Evolutionary conservation across 2,113 vertebrate genomes (phyloP), one percentile per base, ranked within the genome.

Genomic region (Sigmodon hispidus): DNA sequence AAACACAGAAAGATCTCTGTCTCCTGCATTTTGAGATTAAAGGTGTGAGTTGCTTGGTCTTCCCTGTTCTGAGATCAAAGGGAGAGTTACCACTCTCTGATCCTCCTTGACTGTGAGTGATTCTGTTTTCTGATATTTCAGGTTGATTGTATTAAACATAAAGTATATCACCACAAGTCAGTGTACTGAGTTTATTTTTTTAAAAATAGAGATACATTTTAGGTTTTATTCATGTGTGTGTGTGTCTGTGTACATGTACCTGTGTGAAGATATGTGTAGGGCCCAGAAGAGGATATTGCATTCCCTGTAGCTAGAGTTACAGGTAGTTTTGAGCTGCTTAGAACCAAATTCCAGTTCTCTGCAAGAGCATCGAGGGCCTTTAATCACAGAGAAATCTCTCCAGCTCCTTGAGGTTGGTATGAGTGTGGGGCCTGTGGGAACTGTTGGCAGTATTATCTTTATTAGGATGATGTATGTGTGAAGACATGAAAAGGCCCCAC

Each of bases 401-500:
- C 57, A 61, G 59, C 81, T 63, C 26, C 57, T 26, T 40, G 15
- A 19, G 59, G 40, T 45, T 63, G 40, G 15, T n/a, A n/a, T 65
- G 31, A 6, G 6, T 4, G 8, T 22, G 21, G 12, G 57, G 31
- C 24, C 55, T 4, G 4, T 21, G 40, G 17, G 22, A 45, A 4
- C 40, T 61, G 26, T 29, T 26, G 17, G 19, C 43, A 29, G 26
- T 12, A 1, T 80, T 12, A n/a, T 31, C 45, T 61, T 48, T 24
- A 26, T 21, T 76, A 57, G 57, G 17, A 24, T 22, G 4, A 45
- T 4, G 0, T 31, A 0, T 19, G 19, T 8, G 26, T 69, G 8
- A 22, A 70, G 36, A 79, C 13, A 36, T 31, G 79, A 34, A 17
- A 22, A 52, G n/a, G 63, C 17, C 19, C 36, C 36, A 34, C 34